These are phyloP conservation scores for Thrips palmi DNA, from an alignment of 1,140 invertebrate genomes.

Conservation along the genomic window DNA sequence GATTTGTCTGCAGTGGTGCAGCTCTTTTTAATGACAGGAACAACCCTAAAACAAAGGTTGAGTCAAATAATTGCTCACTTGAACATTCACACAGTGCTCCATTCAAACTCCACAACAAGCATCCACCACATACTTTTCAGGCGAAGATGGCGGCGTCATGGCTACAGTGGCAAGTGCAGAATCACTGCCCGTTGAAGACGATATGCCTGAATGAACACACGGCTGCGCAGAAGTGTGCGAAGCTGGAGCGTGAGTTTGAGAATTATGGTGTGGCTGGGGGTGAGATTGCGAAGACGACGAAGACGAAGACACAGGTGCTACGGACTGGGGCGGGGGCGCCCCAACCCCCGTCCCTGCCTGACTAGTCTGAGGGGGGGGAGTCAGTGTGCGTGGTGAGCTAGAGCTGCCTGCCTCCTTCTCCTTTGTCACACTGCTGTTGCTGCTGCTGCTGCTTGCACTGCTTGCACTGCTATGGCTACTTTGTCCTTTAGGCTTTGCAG, in stretches of 20 bases:
- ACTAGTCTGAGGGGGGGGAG: constrained; percentile 15
- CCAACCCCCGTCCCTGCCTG: constrained; percentile 16
- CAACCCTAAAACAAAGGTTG: constrained; percentile 15
- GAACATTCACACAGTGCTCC: no score
- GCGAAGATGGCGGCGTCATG: neutral
- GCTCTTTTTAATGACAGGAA: constrained; percentile 21
- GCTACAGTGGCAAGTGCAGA: neutral
- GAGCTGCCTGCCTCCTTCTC: constrained; percentile 15
- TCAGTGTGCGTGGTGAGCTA: constrained; percentile 17
- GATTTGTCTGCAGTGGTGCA: constrained; percentile 31
- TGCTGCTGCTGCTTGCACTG: constrained; percentile 15
- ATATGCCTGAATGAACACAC: no score
- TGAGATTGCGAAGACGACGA: no score
- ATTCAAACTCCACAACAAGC: neutral
- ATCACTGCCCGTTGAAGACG: no score
- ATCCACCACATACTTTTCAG: neutral
- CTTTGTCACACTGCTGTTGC: constrained; percentile 14
- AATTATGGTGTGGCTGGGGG: no score
- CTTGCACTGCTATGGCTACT: neutral
- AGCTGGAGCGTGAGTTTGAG: no score
- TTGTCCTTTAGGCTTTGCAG: constrained; percentile 29
- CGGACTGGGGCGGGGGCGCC: constrained; percentile 2
- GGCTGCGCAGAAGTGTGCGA: no score
- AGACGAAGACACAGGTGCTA: no score
- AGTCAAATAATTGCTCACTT: no score